Evolutionary conservation across 1,140 invertebrate species (phyloP).

Genomic region (Himalopsyche phryganea): DNA sequence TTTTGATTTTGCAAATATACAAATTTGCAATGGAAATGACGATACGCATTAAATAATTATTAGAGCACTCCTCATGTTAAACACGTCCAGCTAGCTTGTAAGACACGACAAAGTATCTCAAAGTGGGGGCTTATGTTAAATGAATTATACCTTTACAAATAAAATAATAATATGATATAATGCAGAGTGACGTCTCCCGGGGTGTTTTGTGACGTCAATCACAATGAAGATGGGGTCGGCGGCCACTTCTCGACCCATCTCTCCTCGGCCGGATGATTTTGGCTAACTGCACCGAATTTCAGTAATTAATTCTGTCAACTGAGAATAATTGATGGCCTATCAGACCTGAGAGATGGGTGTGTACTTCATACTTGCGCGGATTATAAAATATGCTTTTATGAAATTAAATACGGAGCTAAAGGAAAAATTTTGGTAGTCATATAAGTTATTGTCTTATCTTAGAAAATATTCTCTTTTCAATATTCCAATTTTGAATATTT

Average conservation of each 20-base stretch:
- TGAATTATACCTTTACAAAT: neutral
- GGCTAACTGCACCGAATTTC: constrained; percentile 7
- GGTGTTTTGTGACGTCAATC: constrained; percentile 20
- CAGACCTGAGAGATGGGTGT: neutral
- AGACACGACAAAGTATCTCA: neutral
- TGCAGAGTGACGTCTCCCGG: constrained; percentile 2
- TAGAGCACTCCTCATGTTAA: too few relatives aligned
- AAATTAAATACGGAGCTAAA: too few relatives aligned
- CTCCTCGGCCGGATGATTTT: constrained; percentile 1
- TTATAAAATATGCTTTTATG: neutral
- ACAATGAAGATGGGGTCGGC: neutral
- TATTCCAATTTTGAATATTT: too few relatives aligned
- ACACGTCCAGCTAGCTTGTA: too few relatives aligned
- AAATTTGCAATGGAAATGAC: too few relatives aligned
- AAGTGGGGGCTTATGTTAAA: neutral
- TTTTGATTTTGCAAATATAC: too few relatives aligned
- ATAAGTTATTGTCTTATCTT: too few relatives aligned
- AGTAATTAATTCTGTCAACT: constrained; percentile 24
- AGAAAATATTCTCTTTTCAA: too few relatives aligned
- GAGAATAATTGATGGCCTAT: constrained; percentile 14
- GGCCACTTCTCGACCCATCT: neutral
- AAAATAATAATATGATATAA: neutral
- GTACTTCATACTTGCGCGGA: neutral
- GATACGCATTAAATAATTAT: too few relatives aligned
- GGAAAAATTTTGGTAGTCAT: too few relatives aligned